A percentile compares a stretch with the other conserved stretches of the same genome.
phyloP scores from a whole-genome alignment of 2,113 vertebrate genomes.

The Nansenia antarctica region DNA sequence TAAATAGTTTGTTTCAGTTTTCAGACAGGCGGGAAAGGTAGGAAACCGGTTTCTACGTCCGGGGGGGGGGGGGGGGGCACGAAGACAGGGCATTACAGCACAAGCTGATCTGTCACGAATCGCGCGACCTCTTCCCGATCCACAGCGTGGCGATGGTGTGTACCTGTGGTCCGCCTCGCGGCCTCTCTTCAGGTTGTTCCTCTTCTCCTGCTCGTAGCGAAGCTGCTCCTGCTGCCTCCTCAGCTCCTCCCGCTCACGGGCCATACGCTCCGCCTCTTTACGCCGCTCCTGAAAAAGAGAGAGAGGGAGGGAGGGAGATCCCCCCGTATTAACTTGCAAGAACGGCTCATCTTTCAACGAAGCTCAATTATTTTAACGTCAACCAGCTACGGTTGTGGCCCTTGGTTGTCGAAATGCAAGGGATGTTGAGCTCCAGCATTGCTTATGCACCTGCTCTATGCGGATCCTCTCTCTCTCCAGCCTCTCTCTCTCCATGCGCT shows the following conservation, averaged over 20 bases:
- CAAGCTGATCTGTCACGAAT: neutral
- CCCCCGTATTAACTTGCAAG: too few relatives aligned
- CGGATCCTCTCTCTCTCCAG: constrained; percentile 94
- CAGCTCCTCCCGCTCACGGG: constrained; percentile 91
- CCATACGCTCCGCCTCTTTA: constrained; percentile 93
- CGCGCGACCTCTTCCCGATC: neutral
- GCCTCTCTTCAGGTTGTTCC: constrained; percentile 92
- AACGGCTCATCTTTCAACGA: neutral
- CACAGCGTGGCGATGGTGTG: neutral
- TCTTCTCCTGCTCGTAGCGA: constrained; percentile 96
- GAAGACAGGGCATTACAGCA: neutral
- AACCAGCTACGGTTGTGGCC: neutral
- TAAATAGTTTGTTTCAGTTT: neutral
- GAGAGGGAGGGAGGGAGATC: neutral
- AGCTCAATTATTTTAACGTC: neutral
- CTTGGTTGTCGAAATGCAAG: neutral
- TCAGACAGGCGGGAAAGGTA: neutral
- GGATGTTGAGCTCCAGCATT: neutral
- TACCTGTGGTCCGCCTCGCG: constrained; percentile 94
- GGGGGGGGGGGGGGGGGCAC: too few relatives aligned
- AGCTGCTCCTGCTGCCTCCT: constrained; percentile 95
- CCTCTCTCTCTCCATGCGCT: constrained; percentile 94
- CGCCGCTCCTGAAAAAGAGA: constrained; percentile 83
- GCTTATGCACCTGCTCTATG: constrained; percentile 90
- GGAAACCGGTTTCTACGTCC: neutral